A percentile compares a stretch with the other conserved stretches of the same genome.
These are phyloP conservation scores for Brachionus rotundiformis DNA, from an alignment of 1,140 invertebrate genomes.

Conservation along the genomic window DNA sequence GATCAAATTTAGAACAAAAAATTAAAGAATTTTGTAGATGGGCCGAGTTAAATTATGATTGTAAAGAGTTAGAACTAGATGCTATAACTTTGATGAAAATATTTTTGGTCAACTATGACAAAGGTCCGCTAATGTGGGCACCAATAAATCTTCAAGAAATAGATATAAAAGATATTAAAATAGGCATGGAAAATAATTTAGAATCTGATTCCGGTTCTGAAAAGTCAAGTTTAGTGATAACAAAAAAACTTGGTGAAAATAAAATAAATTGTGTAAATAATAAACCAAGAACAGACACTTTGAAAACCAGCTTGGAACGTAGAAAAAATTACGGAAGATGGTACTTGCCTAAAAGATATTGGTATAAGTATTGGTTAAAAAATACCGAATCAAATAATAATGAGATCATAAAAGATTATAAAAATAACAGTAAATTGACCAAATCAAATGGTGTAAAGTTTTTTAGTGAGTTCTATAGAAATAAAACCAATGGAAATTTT, in stretches of 20 bases:
- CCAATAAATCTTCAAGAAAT: conserved; percentile 21
- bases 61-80: conserved; percentile 22
- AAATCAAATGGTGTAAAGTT: conserved; percentile 19
- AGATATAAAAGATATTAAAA: background rate
- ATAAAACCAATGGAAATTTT: no score
- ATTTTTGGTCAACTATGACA: conserved; percentile 41
- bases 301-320: background rate
- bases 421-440: background rate
- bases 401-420: background rate
- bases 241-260: background rate
- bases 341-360: conserved; percentile 32
- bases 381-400: background rate
- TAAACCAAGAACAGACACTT: background rate
- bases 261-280: background rate
- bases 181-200: background rate
- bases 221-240: background rate
- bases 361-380: background rate
- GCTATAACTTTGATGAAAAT: conserved; percentile 38
- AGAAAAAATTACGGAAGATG: conserved; percentile 20
- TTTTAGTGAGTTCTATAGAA: no score
- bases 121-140: conserved; percentile 14
- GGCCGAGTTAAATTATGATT: conserved; percentile 22
- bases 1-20: conserved; percentile 36
- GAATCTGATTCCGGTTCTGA: background rate
- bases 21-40: conserved; percentile 20